Evolutionary conservation across 2,113 vertebrate genomes (phyloP).

Genomic region (Chloropsis cyanopogon): DNA sequence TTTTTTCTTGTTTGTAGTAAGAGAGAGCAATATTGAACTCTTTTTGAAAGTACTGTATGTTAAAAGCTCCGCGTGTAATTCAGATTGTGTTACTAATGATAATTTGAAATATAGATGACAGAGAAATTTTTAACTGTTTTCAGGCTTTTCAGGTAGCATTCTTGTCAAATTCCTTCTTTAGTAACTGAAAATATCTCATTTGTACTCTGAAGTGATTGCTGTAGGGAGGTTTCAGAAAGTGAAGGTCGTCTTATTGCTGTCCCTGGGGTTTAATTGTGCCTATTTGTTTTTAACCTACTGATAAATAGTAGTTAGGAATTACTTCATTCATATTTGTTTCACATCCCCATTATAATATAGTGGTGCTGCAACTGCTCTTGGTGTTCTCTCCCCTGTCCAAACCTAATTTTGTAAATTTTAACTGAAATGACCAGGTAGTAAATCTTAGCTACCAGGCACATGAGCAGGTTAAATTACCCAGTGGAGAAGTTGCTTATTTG

Average conservation of each 20-base stretch:
- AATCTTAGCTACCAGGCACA: not conserved
- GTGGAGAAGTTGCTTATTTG: conserved; percentile 24
- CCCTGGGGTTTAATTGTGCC: not conserved
- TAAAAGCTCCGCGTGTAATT: not conserved
- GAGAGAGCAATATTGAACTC: not conserved
- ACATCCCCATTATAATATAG: not conserved
- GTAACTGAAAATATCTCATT: not conserved
- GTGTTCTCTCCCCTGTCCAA: not conserved
- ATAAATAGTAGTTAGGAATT: not conserved
- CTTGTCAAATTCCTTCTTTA: not conserved
- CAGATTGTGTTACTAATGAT: not conserved
- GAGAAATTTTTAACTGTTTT: not conserved
- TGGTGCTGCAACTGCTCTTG: not conserved
- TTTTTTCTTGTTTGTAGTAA: not conserved
- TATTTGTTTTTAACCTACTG: not conserved
- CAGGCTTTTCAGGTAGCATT: not conserved
- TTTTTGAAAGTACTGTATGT: not conserved
- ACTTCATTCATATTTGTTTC: not conserved
- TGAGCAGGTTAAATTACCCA: not conserved
- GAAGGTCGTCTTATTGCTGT: not conserved
- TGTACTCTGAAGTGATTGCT: not conserved
- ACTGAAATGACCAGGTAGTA: not conserved
- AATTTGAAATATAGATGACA: not conserved
- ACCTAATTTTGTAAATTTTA: conserved; percentile 5
- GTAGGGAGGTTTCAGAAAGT: not conserved